These are phyloP conservation scores for Melanotaenia boesemani DNA, from an alignment of 2,797 vertebrate species.

Conservation along the genomic window DNA sequence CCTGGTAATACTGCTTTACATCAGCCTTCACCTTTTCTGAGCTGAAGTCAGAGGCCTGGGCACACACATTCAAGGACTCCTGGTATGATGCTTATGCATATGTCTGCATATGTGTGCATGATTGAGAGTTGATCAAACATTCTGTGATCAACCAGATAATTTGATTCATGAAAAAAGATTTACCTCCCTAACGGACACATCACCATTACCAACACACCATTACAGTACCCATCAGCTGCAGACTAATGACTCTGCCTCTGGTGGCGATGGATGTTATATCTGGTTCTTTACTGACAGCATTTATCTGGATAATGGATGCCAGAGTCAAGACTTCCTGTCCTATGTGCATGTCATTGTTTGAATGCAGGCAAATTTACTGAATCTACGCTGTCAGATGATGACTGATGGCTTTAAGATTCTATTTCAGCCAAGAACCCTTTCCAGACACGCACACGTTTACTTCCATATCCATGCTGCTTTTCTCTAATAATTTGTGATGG, in stretches of 20 bases:
- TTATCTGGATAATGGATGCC: neutral
- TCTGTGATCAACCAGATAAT: conserved; percentile 24
- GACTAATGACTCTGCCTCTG: neutral
- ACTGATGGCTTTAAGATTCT: neutral
- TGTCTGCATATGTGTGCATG: conserved; percentile 1
- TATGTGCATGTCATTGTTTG: neutral
- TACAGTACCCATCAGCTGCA: neutral
- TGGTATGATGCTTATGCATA: neutral
- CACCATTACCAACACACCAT: too few relatives aligned
- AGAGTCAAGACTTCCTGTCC: neutral
- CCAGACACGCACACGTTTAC: neutral
- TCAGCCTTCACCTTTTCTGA: conserved; percentile 44
- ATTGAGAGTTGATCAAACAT: neutral
- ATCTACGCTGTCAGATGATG: neutral
- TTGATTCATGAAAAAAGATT: conserved; percentile 4
- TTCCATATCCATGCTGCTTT: too few relatives aligned
- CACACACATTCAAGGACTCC: neutral
- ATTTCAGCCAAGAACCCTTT: neutral
- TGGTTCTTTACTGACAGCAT: neutral
- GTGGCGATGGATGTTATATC: neutral
- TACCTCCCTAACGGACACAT: neutral
- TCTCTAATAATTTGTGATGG: too few relatives aligned
- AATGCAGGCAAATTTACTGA: neutral
- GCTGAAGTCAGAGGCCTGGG: conserved; percentile 7
- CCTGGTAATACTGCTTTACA: conserved; percentile 37